These are phyloP conservation scores for Istiophorus platypterus DNA, from an alignment of 2,113 vertebrate species.

Conservation along the genomic window DNA sequence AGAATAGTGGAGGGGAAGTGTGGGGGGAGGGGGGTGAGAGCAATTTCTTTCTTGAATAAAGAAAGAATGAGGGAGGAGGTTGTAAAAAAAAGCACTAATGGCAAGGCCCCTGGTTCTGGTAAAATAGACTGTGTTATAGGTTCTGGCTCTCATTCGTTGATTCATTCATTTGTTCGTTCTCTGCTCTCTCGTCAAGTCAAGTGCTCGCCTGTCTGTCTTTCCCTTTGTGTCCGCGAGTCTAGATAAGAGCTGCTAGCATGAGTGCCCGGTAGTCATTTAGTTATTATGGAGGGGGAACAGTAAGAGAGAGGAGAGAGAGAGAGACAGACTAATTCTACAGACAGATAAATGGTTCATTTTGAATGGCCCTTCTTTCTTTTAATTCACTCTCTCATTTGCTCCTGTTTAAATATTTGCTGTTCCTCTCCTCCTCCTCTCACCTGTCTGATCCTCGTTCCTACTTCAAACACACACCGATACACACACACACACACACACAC, in stretches of 20 bases:
- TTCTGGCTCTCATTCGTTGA: conserved; percentile 85
- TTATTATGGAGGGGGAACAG: conserved; percentile 77
- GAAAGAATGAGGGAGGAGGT: conserved; percentile 65
- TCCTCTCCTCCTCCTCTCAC: conserved; percentile 63
- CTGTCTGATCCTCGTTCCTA: conserved; percentile 54
- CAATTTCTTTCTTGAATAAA: conserved; percentile 92
- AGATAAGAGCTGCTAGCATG: conserved; percentile 93
- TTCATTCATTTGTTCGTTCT: conserved; percentile 85
- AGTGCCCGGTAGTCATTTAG: conserved; percentile 91
- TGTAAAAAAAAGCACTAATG: conserved; percentile 90
- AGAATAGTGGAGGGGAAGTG: conserved; percentile 91
- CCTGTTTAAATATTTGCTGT: conserved; percentile 84
- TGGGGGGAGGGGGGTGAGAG: conserved; percentile 75
- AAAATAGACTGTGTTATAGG: conserved; percentile 93
- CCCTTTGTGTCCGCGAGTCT: conserved; percentile 86
- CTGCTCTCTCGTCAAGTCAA: conserved; percentile 93
- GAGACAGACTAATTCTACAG: conserved; percentile 90
- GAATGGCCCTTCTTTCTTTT: conserved; percentile 83
- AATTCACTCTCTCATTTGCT: conserved; percentile 80
- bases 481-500: conserved; percentile 33
- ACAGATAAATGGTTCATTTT: conserved; percentile 78
- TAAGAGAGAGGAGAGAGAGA: conserved; percentile 53
- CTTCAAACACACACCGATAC: conserved; percentile 42
- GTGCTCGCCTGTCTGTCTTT: conserved; percentile 88
- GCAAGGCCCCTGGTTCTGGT: conserved; percentile 91